Base-by-base conservation (phyloP, 1,140 invertebrate genomes). In the Neodiprion virginianus region DNA sequence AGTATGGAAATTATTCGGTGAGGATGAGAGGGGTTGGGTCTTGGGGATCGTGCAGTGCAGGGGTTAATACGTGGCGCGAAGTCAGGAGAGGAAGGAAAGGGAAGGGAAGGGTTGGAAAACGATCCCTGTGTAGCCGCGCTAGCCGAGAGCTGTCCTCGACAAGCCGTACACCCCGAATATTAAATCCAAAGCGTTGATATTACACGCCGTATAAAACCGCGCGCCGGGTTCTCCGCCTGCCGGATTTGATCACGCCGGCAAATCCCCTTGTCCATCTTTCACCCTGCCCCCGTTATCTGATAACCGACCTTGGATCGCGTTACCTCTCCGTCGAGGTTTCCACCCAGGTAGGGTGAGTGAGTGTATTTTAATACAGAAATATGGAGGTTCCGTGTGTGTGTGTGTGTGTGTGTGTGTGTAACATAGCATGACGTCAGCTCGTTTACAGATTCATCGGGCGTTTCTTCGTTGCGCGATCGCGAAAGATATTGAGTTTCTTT, bases 1-100 rank as follows among this genome's bases (percentile, higher is more conserved):
- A 40, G 28, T 40, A 40, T 40, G 28, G 5, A 40, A 40, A 40
- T 40, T 4, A 40, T 40, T 40, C 28, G 28, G 28, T 40, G 28
- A 40, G 28, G 28, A 40, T 40, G 28, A 40, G 28, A 2, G 28
- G 28, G 28, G 28, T 40, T 40, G 28, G 28, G 28, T 40, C 28
- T 40, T 40, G 28, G 28, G 28, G 28, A 40, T 40, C 28, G 28
- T 40, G 61, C 61, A 17, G 1, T 71, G 70, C 53, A 65, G 21
- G 72, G 73, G 72, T 78, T 78, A 74, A 74, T 78, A 78, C 77
- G 66, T 67, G 47, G 48, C 72, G 73, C 67, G 48, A 61, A 48
- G 72, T 40, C 61, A 71, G 48, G 53, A 47, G 73, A 48, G 67
- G n/a, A 61, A 21, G 17, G 17, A 21, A 21, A 21, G 73, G 48